Conservation (phyloP, 2,113 vertebrate species). For the Strigops habroptila region DNA sequence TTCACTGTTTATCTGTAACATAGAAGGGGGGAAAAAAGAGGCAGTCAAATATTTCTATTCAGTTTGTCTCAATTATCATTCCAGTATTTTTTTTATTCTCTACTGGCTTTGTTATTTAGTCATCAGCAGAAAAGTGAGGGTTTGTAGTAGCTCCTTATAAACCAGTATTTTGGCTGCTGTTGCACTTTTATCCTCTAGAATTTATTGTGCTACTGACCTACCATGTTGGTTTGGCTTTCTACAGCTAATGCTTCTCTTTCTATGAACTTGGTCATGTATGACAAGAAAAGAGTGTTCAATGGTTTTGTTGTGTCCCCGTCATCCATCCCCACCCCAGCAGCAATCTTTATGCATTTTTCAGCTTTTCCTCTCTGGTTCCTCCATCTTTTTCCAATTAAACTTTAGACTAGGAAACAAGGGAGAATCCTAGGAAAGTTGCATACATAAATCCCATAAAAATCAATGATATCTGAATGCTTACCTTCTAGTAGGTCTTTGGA, state of each 20-base stretch:
- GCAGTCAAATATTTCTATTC: neutral
- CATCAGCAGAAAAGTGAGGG: neutral
- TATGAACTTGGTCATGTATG: neutral
- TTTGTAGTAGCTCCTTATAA: neutral
- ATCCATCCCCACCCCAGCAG: fast-evolving
- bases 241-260: neutral
- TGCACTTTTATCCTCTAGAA: neutral
- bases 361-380: neutral
- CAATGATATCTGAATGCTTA: neutral
- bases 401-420: neutral
- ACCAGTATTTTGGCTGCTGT: neutral
- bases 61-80: neutral
- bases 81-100: neutral
- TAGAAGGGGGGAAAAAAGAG: neutral
- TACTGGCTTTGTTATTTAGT: neutral
- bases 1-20: neutral
- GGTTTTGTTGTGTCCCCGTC: too few species aligned
- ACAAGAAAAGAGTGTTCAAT: neutral
- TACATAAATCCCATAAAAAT: neutral
- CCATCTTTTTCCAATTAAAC: neutral
- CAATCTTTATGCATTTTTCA: neutral
- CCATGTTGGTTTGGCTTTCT: neutral
- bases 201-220: neutral
- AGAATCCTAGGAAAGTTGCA: neutral
- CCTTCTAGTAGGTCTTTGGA: neutral